Percentiles rank a stretch among this genome's conserved stretches.
phyloP scores from a whole-genome alignment of 35 echinoderm and acorn worm genomes.

The Apostichopus japonicus region DNA sequence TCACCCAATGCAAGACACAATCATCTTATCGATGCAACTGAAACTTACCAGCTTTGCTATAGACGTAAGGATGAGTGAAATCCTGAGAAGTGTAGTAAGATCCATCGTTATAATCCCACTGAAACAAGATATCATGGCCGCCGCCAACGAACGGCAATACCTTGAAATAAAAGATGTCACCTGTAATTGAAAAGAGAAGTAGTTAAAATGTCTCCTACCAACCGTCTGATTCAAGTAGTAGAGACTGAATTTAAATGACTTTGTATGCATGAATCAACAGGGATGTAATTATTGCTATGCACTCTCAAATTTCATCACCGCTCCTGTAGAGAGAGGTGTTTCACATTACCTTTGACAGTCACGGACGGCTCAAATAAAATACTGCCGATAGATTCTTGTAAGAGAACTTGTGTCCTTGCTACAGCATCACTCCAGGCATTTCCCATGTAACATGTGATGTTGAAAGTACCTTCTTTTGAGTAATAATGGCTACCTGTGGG shows the following conservation, averaged over 20 bases:
- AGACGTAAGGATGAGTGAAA: conserved; percentile 78
- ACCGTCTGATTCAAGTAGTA: not conserved
- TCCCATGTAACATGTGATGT: conserved; percentile 73
- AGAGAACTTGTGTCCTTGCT: conserved; percentile 40
- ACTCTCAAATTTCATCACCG: too few relatives aligned
- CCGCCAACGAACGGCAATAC: conserved; percentile 69
- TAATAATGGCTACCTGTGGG: conserved; percentile 39
- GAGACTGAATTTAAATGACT: too few relatives aligned
- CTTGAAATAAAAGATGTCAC: conserved; percentile 75
- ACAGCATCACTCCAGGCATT: conserved; percentile 66
- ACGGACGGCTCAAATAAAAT: conserved; percentile 64
- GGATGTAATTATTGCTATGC: too few relatives aligned
- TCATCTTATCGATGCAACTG: too few relatives aligned
- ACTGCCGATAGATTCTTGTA: conserved; percentile 65
- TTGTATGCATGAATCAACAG: too few relatives aligned
- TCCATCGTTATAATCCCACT: conserved; percentile 82
- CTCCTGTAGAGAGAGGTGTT: not conserved
- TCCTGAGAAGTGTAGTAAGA: conserved; percentile 58
- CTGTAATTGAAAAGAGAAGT: not conserved
- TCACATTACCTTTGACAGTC: conserved; percentile 68
- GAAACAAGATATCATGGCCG: conserved; percentile 62
- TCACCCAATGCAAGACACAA: too few relatives aligned
- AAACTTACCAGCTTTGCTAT: conserved; percentile 67
- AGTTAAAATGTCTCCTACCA: not conserved
- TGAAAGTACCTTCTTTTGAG: conserved; percentile 71